Percentiles rank a stretch among this genome's conserved stretches.
Evolutionary conservation across 2,797 vertebrate genomes (phyloP).

Genomic region (Hemitrygon akajei): DNA sequence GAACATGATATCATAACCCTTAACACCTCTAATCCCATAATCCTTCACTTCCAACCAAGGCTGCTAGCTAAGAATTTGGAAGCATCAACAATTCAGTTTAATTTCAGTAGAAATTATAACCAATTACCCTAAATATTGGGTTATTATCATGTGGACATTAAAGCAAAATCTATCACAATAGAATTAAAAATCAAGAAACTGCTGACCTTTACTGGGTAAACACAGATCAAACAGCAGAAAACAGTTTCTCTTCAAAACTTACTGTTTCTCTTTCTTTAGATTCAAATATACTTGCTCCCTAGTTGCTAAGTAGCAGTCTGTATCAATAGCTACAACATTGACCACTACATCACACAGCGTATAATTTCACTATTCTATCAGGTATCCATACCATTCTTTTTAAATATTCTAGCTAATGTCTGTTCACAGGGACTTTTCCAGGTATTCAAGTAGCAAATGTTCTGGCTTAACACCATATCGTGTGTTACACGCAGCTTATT

Average conservation of each 20-base stretch:
- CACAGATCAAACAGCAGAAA: too few relatives aligned
- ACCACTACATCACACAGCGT: background rate
- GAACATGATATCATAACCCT: background rate
- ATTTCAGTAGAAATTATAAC: background rate
- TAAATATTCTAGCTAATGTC: conserved; percentile 45
- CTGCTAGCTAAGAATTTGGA: background rate
- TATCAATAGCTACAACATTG: background rate
- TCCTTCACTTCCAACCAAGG: background rate
- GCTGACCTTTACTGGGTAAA: too few relatives aligned
- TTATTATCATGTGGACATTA: background rate
- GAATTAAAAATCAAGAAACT: background rate
- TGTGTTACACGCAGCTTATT: background rate
- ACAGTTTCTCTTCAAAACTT: too few relatives aligned
- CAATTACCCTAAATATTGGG: too few relatives aligned
- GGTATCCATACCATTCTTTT: conserved; percentile 45
- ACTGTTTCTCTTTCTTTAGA: background rate
- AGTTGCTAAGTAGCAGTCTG: background rate
- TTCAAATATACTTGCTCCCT: background rate
- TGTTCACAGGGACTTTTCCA: conserved; percentile 50
- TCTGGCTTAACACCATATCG: conserved; percentile 43
- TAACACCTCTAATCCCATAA: background rate
- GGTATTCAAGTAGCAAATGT: conserved; percentile 44
- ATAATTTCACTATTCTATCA: background rate
- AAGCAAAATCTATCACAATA: background rate
- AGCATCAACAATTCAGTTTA: background rate